A percentile compares a stretch with the other conserved stretches of the same genome.
Evolutionary conservation across 37 sponge, comb jelly and placozoan species (phyloP).

Genomic region (Chondrilla cf. caribensis): DNA sequence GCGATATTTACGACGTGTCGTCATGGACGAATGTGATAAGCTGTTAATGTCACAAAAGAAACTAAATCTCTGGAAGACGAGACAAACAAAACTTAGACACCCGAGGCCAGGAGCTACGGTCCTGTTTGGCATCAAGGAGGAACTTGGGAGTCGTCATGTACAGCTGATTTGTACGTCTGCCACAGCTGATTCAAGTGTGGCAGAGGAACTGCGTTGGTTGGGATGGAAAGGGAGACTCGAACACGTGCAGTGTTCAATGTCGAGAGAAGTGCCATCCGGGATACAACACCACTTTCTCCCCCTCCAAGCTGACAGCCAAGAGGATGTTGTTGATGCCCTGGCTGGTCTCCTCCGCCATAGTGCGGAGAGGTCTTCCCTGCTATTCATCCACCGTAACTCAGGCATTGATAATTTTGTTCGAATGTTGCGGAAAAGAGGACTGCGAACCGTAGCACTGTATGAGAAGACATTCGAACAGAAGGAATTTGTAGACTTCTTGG

Average conservation of each 20-base stretch:
- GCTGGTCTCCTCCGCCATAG: constrained; percentile 13
- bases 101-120: constrained; percentile 33
- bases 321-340: constrained; percentile 24
- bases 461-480: not conserved
- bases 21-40: constrained; percentile 67
- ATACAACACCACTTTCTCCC: constrained; percentile 37
- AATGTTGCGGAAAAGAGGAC: constrained; percentile 24
- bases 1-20: constrained; percentile 26
- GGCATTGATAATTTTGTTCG: constrained; percentile 41
- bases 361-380: constrained; percentile 39
- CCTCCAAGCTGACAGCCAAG: not conserved
- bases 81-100: constrained; percentile 15
- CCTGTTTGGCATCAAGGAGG: constrained; percentile 3
- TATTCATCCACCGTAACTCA: constrained; percentile 52
- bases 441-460: constrained; percentile 49
- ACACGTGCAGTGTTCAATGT: not conserved
- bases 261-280: not conserved
- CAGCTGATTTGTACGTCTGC: constrained; percentile 63
- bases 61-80: constrained; percentile 16
- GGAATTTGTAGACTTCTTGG: constrained; percentile 36
- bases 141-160: not conserved
- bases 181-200: constrained; percentile 29
- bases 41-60: constrained; percentile 19
- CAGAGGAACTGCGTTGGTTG: constrained; percentile 28
- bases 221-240: constrained; percentile 38